Base-by-base conservation (phyloP, 2,797 vertebrate species). In the Crossoptilon crossoptilon region DNA sequence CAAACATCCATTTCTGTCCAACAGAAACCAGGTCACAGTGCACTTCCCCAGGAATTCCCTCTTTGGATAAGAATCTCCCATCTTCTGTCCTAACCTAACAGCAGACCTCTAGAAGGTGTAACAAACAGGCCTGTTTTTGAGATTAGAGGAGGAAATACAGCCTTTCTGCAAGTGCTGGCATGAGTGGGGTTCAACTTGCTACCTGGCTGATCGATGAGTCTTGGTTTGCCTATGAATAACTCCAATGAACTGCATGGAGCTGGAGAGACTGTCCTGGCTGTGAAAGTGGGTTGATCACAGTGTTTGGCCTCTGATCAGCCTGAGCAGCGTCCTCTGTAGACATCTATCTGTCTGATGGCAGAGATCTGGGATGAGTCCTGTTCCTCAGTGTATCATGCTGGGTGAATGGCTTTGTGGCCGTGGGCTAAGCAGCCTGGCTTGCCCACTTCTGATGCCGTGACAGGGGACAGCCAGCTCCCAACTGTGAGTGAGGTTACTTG, bases 1-100 rank as follows among this genome's bases (percentile, higher is more conserved):
- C 0, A 0, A 75, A 66, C 0, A 0, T 35, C 48, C 35, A 3
- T 56, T 77, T 69, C 46, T 59, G 26, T 69, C 85, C 70, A 66
- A 60, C 55, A 88, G 44, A 80, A 84, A 67, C 41, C 24, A 39
- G 46, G 49, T 64, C 49, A 23, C 46, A 31, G 35, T 0, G 2
- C 39, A 14, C 26, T 63, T 29, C 48, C 22, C 27, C 18, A 29
- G 43, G 70, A 49, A 35, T 72, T 72, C 43, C 78, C 59, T 37
- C 39, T 59, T 72, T 70, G 24, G 27, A 43, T 63, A 69, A 76
- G 43, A 63, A 71, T 43, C 55, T 59, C 37, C 44, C 59, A 49
- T 84, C 14, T 82, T 78, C 51, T 63, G 12, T n/a, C 49, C 72
- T 59, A 49, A 73, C 51, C 13, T 31, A 71, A 67, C 53, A 72